Conservation (phyloP, 2,797 vertebrate species). For the Miichthys miiuy region DNA sequence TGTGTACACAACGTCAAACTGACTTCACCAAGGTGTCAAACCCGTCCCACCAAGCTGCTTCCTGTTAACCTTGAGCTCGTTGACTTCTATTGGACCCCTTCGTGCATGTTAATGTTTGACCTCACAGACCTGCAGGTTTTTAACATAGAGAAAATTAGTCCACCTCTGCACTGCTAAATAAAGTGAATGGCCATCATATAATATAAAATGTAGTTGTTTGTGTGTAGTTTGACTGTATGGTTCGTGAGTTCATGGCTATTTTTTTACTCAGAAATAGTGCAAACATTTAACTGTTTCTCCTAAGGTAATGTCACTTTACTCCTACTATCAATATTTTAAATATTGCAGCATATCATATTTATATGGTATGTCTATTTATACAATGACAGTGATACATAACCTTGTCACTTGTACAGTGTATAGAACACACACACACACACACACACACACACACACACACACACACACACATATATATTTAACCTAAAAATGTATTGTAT, state of each 20-base stretch:
- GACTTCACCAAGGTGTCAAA: slow-evolving; percentile 34
- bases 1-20: slow-evolving; percentile 11
- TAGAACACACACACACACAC: too few species aligned
- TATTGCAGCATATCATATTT: too few species aligned
- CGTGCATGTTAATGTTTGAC: slow-evolving; percentile 25
- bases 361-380: too few species aligned
- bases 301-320: too few species aligned
- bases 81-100: slow-evolving; percentile 22
- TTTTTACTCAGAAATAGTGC: neutral
- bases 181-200: neutral
- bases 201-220: neutral
- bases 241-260: neutral
- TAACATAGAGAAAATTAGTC: neutral
- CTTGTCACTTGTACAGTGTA: too few species aligned
- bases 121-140: neutral
- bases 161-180: neutral
- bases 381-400: too few species aligned
- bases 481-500: too few species aligned
- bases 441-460: too few species aligned
- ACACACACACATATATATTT: too few species aligned
- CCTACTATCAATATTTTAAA: too few species aligned
- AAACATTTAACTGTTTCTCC: too few species aligned
- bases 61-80: slow-evolving; percentile 74
- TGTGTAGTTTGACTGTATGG: neutral
- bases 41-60: slow-evolving; percentile 46